phyloP scores from a whole-genome alignment of 2,113 vertebrate species.

The Corythornis vintsioides region DNA sequence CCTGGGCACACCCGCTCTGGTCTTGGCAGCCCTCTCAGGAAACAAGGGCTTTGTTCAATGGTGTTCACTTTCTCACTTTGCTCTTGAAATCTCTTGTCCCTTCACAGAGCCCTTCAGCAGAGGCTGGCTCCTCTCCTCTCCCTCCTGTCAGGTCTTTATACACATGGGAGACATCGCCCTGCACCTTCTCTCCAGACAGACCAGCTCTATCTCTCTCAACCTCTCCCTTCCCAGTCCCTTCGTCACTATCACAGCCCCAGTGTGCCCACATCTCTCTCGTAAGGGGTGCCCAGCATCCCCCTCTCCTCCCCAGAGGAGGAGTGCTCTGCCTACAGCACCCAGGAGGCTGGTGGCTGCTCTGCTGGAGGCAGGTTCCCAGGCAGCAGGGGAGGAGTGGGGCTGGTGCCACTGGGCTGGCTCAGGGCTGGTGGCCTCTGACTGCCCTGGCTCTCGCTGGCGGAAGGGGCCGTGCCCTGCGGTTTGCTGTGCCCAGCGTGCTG shows the following conservation, averaged over 20 bases:
- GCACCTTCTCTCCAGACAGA: background rate
- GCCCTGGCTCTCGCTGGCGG: rapidly evolving
- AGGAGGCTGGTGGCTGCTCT: background rate
- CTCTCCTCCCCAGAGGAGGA: background rate
- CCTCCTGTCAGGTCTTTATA: background rate
- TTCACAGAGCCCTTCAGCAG: background rate
- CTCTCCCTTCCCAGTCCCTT: background rate
- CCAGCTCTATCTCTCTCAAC: background rate
- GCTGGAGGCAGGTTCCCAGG: background rate
- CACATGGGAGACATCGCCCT: background rate
- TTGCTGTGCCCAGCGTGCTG: rapidly evolving
- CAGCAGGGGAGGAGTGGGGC: background rate
- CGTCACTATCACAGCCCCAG: background rate
- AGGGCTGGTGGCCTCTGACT: background rate
- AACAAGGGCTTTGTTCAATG: background rate
- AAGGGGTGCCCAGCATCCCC: background rate
- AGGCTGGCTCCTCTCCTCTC: background rate
- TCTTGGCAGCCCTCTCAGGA: background rate
- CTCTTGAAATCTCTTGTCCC: rapidly evolving
- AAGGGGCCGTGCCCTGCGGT: background rate
- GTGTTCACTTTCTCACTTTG: background rate
- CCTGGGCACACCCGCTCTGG: background rate
- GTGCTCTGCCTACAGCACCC: background rate
- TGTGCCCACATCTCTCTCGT: rapidly evolving
- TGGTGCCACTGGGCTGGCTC: rapidly evolving